phyloP scores from a whole-genome alignment of 2,888 invertebrate genomes.

The Torymus texanus region DNA sequence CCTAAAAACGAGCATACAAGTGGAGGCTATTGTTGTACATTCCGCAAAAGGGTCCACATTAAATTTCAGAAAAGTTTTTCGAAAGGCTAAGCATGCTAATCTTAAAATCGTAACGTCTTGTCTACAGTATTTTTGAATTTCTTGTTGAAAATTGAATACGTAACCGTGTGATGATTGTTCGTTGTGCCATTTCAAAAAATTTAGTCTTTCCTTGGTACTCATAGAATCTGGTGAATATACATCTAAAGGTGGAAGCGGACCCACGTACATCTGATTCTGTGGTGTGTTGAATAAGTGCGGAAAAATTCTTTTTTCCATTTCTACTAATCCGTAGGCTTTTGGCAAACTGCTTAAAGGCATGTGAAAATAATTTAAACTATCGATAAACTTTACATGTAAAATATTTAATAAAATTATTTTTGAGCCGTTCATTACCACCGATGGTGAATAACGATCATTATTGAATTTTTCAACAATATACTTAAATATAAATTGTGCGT shows the following conservation, averaged over 20 bases:
- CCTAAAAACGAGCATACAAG: no score
- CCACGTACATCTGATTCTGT: conserved; percentile 56
- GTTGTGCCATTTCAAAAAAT: no score
- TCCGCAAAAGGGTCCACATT: no score
- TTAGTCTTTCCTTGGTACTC: neutral
- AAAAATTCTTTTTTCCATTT: conserved; percentile 56
- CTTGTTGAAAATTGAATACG: no score
- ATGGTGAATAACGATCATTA: conserved; percentile 24
- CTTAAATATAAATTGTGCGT: no score
- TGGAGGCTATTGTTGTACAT: no score
- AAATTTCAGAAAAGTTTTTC: no score
- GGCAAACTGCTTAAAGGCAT: conserved; percentile 50
- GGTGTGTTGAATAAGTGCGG: conserved; percentile 59
- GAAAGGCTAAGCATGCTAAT: no score
- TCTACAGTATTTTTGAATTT: no score
- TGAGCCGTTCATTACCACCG: conserved; percentile 59
- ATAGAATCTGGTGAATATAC: conserved; percentile 51
- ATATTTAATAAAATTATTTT: conserved; percentile 56
- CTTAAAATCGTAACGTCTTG: no score
- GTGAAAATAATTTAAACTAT: conserved; percentile 56
- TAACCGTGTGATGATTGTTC: no score
- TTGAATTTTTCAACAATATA: conserved; percentile 21
- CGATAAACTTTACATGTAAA: conserved; percentile 58
- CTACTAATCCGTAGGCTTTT: conserved; percentile 61
- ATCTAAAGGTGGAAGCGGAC: conserved; percentile 56